A percentile compares a stretch with the other conserved stretches of the same genome.
These are phyloP conservation scores for Cylloceria caligata DNA, from an alignment of 2,888 invertebrate species.

Conservation along the genomic window DNA sequence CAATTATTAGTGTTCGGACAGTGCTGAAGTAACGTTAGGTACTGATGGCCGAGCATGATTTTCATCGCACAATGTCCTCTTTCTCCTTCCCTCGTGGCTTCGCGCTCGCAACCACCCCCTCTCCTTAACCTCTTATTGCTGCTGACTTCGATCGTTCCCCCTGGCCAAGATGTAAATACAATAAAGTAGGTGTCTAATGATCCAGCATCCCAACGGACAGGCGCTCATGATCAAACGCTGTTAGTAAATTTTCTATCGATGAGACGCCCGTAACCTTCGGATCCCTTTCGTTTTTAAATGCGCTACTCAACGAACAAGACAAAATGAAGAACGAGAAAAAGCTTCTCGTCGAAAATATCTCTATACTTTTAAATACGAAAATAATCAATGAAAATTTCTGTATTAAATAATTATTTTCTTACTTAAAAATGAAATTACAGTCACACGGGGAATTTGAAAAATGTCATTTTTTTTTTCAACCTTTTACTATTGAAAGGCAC, in stretches of 20 bases:
- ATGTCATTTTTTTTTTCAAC: no score
- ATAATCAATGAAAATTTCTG: no score
- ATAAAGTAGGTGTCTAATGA: background rate
- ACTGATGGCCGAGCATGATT: slow-evolving; percentile 68
- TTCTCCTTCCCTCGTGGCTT: slow-evolving; percentile 69
- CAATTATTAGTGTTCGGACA: slow-evolving; percentile 21
- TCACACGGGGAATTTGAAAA: no score
- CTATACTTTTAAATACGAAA: no score
- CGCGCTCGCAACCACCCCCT: slow-evolving; percentile 62
- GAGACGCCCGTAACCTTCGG: no score
- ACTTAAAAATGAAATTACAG: no score
- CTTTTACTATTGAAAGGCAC: no score
- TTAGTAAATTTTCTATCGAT: background rate
- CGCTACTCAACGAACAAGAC: no score
- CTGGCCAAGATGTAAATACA: background rate
- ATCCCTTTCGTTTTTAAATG: no score
- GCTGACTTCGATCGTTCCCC: background rate
- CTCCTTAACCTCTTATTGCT: slow-evolving; percentile 51
- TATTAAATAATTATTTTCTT: no score
- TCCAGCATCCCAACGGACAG: background rate
- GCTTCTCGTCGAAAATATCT: no score
- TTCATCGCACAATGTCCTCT: slow-evolving; percentile 70
- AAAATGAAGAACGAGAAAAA: no score
- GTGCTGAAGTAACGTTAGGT: slow-evolving; percentile 52
- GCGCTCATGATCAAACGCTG: background rate